Conservation (phyloP, 1,140 invertebrate species). For the Ectropis grisescens region DNA sequence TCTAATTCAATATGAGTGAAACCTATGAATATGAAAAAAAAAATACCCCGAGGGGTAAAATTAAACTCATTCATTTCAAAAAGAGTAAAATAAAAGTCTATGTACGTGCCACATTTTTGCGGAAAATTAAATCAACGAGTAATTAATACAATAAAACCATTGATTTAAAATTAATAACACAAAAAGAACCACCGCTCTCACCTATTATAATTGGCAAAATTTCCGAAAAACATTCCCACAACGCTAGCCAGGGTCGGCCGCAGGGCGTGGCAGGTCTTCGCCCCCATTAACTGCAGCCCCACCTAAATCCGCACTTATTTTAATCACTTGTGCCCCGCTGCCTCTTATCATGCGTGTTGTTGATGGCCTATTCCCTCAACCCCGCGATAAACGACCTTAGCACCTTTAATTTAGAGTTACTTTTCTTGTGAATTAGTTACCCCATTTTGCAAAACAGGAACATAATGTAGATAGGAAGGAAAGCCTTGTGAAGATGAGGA, state of each 20-base stretch:
- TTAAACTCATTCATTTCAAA: no score
- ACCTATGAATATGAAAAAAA: no score
- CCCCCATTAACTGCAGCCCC: conserved; percentile 24
- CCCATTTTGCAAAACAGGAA: conserved; percentile 10
- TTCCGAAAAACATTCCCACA: no score
- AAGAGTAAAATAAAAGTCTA: no score
- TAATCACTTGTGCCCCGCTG: conserved; percentile 36
- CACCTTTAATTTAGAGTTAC: neutral
- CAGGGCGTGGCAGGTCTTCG: conserved; percentile 20
- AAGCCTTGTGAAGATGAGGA: conserved; percentile 10
- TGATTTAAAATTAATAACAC: no score
- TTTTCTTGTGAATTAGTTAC: conserved; percentile 2
- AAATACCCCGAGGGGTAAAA: no score
- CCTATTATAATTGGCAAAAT: no score
- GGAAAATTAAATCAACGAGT: no score
- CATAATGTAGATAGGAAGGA: conserved; percentile 14
- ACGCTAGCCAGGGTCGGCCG: conserved; percentile 5
- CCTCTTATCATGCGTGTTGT: conserved; percentile 31
- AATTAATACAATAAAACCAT: no score
- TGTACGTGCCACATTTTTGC: no score
- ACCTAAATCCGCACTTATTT: conserved; percentile 47
- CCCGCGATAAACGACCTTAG: conserved; percentile 8
- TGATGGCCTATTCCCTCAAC: conserved; percentile 9
- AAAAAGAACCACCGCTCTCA: no score
- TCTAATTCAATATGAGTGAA: no score